Conservation (phyloP, 1,140 invertebrate genomes). For the Campodea augens region DNA sequence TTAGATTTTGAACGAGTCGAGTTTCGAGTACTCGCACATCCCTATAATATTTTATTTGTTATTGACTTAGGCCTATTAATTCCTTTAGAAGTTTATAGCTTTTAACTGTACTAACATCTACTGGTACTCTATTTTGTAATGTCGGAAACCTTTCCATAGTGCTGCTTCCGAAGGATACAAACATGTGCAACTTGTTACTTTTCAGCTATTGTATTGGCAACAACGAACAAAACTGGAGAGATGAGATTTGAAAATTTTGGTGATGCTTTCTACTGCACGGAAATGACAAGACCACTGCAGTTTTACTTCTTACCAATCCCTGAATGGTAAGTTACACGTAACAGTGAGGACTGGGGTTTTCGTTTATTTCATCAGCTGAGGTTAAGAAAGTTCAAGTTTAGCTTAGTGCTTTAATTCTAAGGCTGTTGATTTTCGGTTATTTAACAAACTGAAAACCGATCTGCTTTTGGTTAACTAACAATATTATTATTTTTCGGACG, state of each 20-base stretch:
- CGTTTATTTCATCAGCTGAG: too few species aligned
- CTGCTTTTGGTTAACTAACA: too few species aligned
- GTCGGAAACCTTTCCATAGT: not conserved
- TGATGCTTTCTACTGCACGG: constrained; percentile 54
- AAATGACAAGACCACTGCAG: constrained; percentile 37
- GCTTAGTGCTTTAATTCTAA: too few species aligned
- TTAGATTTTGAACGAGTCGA: too few species aligned
- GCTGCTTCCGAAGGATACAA: not conserved
- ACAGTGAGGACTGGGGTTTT: too few species aligned
- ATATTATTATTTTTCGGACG: too few species aligned
- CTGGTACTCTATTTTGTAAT: not conserved
- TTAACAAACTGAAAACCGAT: too few species aligned
- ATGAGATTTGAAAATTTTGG: constrained; percentile 45
- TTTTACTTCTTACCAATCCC: constrained; percentile 42
- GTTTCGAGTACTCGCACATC: too few species aligned
- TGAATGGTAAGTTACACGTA: constrained; percentile 48
- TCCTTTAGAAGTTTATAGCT: not conserved
- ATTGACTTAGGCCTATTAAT: not conserved
- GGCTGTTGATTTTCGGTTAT: too few species aligned
- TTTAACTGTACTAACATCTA: not conserved
- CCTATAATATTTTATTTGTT: too few species aligned
- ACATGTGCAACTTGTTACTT: constrained; percentile 10
- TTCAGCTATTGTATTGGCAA: constrained; percentile 36
- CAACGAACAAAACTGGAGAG: constrained; percentile 44
- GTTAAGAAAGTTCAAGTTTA: too few species aligned